Evolutionary conservation across 2,113 vertebrate genomes (phyloP), one percentile per base, ranked within the genome.

Genomic region (Lophura nycthemera): DNA sequence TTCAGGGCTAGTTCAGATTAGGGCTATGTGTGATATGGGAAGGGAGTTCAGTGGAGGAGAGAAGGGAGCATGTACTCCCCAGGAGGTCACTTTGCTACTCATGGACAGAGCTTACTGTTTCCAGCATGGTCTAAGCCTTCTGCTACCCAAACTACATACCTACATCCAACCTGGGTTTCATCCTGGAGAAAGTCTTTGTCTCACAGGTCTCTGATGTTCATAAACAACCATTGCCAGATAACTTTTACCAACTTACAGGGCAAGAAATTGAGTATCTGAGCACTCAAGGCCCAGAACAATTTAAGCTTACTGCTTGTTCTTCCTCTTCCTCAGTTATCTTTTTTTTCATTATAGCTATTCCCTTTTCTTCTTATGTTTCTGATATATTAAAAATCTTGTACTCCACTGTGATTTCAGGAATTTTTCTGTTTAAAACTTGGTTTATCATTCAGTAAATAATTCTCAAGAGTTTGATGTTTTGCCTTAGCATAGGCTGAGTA

Each of bases 1-100:
- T 72, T 21, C 34, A 69, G 52, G 20, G 20, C 13, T 59, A 52
- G 7, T 20, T 45, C 16, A 18, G 24, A 21, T 5, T 54, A 78
- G 69, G 34, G 20, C 8, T 20, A n/a, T 30, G 21, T 32, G 45
- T 20, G 24, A 7, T 3, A 3, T 16, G 25, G 25, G 17, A 1
- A 43, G 21, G 16, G 18, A 74, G 5, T 30, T 8, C 18, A 32
- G 38, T 20, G 32, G 8, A 11, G 25, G 4, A 63, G 13, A 6
- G 10, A 11, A 59, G 4, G 13, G 10, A 60, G 11, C 0, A 3
- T 25, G 27, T 0, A 0, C 7, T 43, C 60, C 32, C 38, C 21
- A 22, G 29, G 29, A 29, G 17, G 9, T 34, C 22, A 14, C 3
- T 32, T 0, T 16, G 6, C 17, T 24, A 2, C 18, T 64, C 17